Conservation (phyloP, 1,140 invertebrate genomes). For the Gryon sp. region DNA sequence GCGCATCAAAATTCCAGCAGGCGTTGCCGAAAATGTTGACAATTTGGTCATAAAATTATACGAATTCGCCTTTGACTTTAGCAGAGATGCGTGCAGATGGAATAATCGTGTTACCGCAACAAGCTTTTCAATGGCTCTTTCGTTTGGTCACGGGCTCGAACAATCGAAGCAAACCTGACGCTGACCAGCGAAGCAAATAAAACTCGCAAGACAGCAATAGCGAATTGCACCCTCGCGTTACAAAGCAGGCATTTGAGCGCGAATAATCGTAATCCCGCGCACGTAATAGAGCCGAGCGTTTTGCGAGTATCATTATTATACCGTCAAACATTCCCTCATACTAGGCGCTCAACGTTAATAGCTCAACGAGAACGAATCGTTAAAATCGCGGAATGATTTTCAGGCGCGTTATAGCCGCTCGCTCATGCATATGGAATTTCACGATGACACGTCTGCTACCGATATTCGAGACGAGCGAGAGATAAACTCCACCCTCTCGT, state of each 20-base stretch:
- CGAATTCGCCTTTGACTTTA: conserved; percentile 43
- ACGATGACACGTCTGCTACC: conserved; percentile 44
- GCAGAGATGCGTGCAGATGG: conserved; percentile 27
- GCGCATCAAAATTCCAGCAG: conserved; percentile 14
- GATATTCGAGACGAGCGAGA: conserved; percentile 49
- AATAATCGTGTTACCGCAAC: conserved; percentile 50
- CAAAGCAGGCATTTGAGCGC: conserved; percentile 36
- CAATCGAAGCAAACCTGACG: conserved; percentile 19
- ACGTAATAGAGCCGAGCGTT: conserved; percentile 30
- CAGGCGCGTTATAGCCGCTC: conserved; percentile 17
- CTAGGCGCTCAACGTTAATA: conserved; percentile 34
- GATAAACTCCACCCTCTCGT: conserved; percentile 34
- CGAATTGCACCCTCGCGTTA: conserved; percentile 14
- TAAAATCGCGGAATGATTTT: conserved; percentile 48
- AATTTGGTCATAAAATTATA: conserved; percentile 53
- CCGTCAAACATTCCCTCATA: conserved; percentile 32
- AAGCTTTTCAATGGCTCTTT: conserved; percentile 47
- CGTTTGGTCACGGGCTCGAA: conserved; percentile 32
- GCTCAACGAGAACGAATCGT: conserved; percentile 38
- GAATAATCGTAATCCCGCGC: conserved; percentile 37
- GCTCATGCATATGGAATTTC: conserved; percentile 55
- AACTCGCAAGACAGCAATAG: conserved; percentile 39
- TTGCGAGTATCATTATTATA: conserved; percentile 32
- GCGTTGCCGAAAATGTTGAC: conserved; percentile 35
- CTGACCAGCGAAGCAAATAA: conserved; percentile 43